phyloP scores from a whole-genome alignment of 2,797 vertebrate genomes.

The Odontamblyopus lacepedii region DNA sequence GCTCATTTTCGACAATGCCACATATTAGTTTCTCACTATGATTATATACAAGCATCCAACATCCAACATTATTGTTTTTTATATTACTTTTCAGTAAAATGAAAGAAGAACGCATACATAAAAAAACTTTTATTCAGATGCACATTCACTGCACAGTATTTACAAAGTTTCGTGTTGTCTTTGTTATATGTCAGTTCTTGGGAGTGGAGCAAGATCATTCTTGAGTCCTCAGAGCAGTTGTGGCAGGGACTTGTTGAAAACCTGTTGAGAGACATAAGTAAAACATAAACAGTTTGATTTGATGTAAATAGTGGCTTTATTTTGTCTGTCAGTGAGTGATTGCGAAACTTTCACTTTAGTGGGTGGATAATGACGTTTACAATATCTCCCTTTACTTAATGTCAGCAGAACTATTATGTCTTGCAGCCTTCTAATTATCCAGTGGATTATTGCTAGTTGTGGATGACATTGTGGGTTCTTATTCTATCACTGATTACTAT shows the following conservation, averaged over 20 bases:
- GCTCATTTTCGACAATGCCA: not conserved
- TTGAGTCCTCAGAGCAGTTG: not conserved
- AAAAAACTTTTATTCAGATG: not conserved
- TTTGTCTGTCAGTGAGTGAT: not conserved
- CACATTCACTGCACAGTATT: not conserved
- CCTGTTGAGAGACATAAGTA: slow-evolving; percentile 19
- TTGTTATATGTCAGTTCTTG: not conserved
- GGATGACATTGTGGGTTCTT: not conserved
- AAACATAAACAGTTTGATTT: slow-evolving; percentile 5
- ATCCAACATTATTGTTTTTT: no score
- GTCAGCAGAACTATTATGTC: slow-evolving; percentile 9
- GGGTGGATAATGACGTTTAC: slow-evolving; percentile 1
- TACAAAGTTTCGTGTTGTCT: not conserved
- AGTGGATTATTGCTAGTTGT: not conserved
- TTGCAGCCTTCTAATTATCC: not conserved
- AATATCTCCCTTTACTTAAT: slow-evolving; percentile 1
- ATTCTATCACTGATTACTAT: no score
- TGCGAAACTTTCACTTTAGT: not conserved
- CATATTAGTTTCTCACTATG: not conserved
- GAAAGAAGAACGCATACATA: no score
- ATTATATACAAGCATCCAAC: not conserved
- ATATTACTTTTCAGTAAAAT: no score
- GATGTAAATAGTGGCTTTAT: not conserved
- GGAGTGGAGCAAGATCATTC: slow-evolving; percentile 4
- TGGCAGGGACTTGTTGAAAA: slow-evolving; percentile 17